A percentile compares a stretch with the other conserved stretches of the same genome.
These are phyloP conservation scores for Baronia brevicornis DNA, from an alignment of 2,888 invertebrate genomes.

Conservation along the genomic window DNA sequence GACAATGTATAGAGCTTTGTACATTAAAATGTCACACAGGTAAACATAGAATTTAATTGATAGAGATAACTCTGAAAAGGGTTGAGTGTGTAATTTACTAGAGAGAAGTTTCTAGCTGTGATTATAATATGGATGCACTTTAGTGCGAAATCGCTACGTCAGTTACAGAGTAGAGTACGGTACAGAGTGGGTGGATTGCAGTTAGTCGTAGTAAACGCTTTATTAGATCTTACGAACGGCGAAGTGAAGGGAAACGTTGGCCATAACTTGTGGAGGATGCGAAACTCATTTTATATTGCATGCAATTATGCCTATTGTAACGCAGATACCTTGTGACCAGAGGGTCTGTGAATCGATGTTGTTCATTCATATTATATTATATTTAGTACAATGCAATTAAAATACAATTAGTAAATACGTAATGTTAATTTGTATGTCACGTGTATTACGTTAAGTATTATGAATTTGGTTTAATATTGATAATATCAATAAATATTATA, in stretches of 20 bases:
- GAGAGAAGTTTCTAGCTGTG: constrained; percentile 72
- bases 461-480: constrained; percentile 45
- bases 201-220: constrained; percentile 38
- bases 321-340: constrained; percentile 40
- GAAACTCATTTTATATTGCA: constrained; percentile 28
- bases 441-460: constrained; percentile 32
- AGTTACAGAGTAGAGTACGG: constrained; percentile 26
- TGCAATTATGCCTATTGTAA: constrained; percentile 38
- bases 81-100: constrained; percentile 48
- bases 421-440: constrained; percentile 43
- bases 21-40: constrained; percentile 69
- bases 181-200: constrained; percentile 21
- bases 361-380: constrained; percentile 46
- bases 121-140: constrained; percentile 63
- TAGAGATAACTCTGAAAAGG: constrained; percentile 45
- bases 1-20: constrained; percentile 75
- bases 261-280: too few species aligned
- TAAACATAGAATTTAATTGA: constrained; percentile 61
- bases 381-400: constrained; percentile 63
- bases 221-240: constrained; percentile 21
- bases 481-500: constrained; percentile 50
- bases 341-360: constrained; percentile 53
- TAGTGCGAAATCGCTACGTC: constrained; percentile 58
- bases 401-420: constrained; percentile 40
- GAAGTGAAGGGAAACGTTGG: too few species aligned